Evolutionary conservation across 2,888 invertebrate genomes (phyloP).

Genomic region (Meiosimyza decipiens): DNA sequence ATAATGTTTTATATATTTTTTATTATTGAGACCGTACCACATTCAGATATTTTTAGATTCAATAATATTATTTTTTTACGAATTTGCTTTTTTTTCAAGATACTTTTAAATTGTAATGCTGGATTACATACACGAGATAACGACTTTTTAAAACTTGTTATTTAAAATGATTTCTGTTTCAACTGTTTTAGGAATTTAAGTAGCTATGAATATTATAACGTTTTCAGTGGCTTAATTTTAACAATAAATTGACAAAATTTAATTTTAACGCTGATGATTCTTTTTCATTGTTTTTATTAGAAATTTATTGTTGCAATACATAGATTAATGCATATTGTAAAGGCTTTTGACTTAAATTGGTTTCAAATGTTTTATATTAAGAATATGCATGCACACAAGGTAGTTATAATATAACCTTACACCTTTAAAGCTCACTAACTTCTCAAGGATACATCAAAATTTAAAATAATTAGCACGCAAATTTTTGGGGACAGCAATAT

Average conservation of each 20-base stretch:
- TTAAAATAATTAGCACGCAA: too few relatives aligned
- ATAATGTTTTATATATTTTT: conserved; percentile 8
- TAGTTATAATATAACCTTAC: too few relatives aligned
- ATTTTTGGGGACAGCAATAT: too few relatives aligned
- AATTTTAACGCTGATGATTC: background rate
- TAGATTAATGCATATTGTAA: conserved; percentile 7
- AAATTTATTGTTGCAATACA: conserved; percentile 11
- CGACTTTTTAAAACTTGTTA: conserved; percentile 26
- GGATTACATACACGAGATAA: background rate
- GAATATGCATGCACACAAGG: too few relatives aligned
- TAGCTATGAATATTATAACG: background rate
- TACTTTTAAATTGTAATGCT: background rate
- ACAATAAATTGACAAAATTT: conserved; percentile 15
- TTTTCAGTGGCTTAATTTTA: background rate
- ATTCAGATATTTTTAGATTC: conserved; percentile 17
- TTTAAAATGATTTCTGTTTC: conserved; percentile 12
- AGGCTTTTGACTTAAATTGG: background rate
- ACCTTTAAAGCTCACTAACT: too few relatives aligned
- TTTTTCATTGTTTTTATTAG: background rate
- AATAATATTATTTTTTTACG: background rate
- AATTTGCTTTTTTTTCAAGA: background rate
- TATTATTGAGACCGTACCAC: conserved; percentile 20
- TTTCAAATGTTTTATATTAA: too few relatives aligned
- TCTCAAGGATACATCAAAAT: too few relatives aligned
- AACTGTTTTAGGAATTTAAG: conserved; percentile 5